Percentiles rank a stretch among this genome's conserved stretches.
phyloP scores from a whole-genome alignment of 2,888 invertebrate genomes.

The Marasmarcha lunaedactyla region DNA sequence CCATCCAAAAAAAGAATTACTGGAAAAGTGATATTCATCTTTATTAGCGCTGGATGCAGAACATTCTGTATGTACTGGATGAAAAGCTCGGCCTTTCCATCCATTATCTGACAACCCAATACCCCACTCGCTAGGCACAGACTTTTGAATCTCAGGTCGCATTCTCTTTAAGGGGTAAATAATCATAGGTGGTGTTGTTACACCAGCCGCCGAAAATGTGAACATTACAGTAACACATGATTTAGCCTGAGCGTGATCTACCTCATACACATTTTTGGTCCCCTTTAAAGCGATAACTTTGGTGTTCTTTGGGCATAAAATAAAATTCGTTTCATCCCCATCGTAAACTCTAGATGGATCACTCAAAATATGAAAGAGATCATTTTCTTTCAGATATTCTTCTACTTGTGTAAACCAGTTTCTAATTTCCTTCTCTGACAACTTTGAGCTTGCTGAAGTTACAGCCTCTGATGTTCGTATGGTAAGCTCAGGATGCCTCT shows the following conservation, averaged over 20 bases:
- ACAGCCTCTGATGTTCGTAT: too few relatives aligned
- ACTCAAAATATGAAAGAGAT: conserved; percentile 6
- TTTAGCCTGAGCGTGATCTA: too few relatives aligned
- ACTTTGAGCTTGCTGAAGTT: too few relatives aligned
- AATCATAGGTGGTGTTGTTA: conserved; percentile 28
- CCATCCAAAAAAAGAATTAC: too few relatives aligned
- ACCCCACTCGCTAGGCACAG: conserved; percentile 5
- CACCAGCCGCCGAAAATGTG: conserved; percentile 30
- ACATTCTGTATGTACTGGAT: neutral
- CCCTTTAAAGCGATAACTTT: conserved; percentile 17
- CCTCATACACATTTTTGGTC: conserved; percentile 29
- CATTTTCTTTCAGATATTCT: conserved; percentile 15
- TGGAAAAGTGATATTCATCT: too few relatives aligned
- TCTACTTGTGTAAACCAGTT: conserved; percentile 22
- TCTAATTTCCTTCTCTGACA: too few relatives aligned
- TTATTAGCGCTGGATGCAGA: too few relatives aligned
- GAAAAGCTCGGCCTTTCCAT: conserved; percentile 6
- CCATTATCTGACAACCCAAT: conserved; percentile 5
- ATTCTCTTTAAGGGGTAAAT: conserved; percentile 1
- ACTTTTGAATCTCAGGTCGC: conserved; percentile 2
- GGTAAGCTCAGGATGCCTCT: too few relatives aligned
- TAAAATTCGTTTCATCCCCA: conserved; percentile 20
- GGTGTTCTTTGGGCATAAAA: conserved; percentile 18
- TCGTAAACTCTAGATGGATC: conserved; percentile 15
- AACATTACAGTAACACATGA: conserved; percentile 33